Percentiles rank a stretch among this genome's conserved stretches.
Conservation (phyloP, 2,888 invertebrate species). For the Cyclophora punctaria region DNA sequence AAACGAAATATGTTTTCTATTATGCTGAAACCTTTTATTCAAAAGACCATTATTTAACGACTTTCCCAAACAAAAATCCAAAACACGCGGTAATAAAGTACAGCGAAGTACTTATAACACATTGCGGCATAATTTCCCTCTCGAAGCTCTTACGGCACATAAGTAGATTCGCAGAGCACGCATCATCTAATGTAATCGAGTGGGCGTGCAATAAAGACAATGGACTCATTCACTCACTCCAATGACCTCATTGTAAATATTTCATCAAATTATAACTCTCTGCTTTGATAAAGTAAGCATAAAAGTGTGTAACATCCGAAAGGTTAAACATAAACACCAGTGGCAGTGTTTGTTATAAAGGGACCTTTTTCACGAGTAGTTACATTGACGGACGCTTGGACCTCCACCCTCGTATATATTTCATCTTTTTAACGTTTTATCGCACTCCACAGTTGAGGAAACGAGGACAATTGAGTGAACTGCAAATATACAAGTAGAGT, state of each 20-base stretch:
- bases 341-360: conserved; percentile 19
- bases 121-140: not conserved
- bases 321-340: conserved; percentile 30
- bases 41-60: too few species aligned
- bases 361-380: conserved; percentile 31
- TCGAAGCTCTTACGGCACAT: not conserved
- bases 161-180: too few species aligned
- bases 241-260: not conserved
- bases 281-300: conserved; percentile 15
- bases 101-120: not conserved
- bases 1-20: too few species aligned
- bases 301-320: conserved; percentile 16
- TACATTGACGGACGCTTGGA: conserved; percentile 41
- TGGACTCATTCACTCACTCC: not conserved
- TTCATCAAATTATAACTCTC: conserved; percentile 10
- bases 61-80: too few species aligned
- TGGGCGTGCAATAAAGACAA: not conserved
- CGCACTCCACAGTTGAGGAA: conserved; percentile 45
- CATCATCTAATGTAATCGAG: not conserved
- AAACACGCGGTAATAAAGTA: too few species aligned
- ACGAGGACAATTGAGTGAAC: conserved; percentile 47
- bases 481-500: conserved; percentile 37
- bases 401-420: conserved; percentile 34
- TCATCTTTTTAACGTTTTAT: conserved; percentile 65
- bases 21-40: too few species aligned